Conservation (phyloP, 1,140 invertebrate genomes). For the Cecropterus lyciades region DNA sequence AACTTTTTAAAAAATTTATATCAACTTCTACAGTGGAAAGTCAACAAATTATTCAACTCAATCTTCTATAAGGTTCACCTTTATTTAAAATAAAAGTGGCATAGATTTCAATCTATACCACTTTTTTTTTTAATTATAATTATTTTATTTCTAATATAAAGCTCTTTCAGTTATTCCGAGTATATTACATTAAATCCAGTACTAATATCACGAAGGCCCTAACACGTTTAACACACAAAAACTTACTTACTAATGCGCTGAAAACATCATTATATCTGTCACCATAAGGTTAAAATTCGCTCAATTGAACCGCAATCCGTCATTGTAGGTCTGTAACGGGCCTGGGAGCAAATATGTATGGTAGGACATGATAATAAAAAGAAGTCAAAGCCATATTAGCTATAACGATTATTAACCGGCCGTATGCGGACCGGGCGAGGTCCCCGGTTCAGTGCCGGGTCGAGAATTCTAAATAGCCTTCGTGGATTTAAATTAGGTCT, state of each 20-base stretch:
- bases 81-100: too few relatives aligned
- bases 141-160: too few relatives aligned
- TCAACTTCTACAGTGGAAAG: too few relatives aligned
- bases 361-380: constrained; percentile 50
- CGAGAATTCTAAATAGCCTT: constrained; percentile 32
- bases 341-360: constrained; percentile 46
- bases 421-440: constrained; percentile 39
- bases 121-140: too few relatives aligned
- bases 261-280: constrained; percentile 1
- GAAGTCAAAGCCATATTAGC: constrained; percentile 51
- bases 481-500: constrained; percentile 34
- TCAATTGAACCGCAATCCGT: constrained; percentile 10
- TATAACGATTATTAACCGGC: constrained; percentile 48
- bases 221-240: constrained; percentile 27
- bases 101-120: too few relatives aligned
- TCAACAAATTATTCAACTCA: too few relatives aligned
- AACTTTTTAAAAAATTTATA: too few relatives aligned
- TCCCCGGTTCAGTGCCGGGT: constrained; percentile 34
- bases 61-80: too few relatives aligned
- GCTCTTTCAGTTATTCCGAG: too few relatives aligned
- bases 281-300: constrained; percentile 34
- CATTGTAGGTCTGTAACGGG: constrained; percentile 49
- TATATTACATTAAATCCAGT: constrained; percentile 12
- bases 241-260: background rate
- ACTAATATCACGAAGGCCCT: constrained; percentile 4